Percentiles rank a stretch among this genome's conserved stretches.
These are phyloP conservation scores for Dryobates pubescens DNA, from an alignment of 2,797 vertebrate genomes.

Conservation along the genomic window DNA sequence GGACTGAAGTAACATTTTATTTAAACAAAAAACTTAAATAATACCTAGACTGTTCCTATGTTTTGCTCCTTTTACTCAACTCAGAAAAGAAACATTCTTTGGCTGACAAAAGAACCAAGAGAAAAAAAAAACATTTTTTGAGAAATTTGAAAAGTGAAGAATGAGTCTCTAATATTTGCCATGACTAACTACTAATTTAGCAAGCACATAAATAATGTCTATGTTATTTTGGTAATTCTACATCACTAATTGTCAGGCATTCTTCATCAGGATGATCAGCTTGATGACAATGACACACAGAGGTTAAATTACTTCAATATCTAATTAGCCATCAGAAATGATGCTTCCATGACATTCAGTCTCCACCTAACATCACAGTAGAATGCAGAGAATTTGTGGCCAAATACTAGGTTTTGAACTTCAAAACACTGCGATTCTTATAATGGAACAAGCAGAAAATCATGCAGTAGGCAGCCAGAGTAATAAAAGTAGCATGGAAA, in stretches of 20 bases:
- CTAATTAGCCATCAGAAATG: slow-evolving; percentile 44
- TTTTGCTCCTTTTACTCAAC: background rate
- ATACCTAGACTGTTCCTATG: background rate
- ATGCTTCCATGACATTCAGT: slow-evolving; percentile 51
- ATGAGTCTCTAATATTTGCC: background rate
- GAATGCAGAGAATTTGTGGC: slow-evolving; percentile 15
- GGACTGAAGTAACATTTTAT: background rate
- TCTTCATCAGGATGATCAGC: slow-evolving; percentile 60
- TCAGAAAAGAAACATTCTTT: background rate
- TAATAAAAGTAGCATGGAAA: background rate
- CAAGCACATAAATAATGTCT: slow-evolving; percentile 34
- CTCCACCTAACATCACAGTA: slow-evolving; percentile 32
- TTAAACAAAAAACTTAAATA: background rate
- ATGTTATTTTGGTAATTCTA: slow-evolving; percentile 56
- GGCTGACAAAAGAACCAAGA: background rate
- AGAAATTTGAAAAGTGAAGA: background rate
- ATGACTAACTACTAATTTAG: slow-evolving; percentile 31
- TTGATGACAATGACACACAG: slow-evolving; percentile 63
- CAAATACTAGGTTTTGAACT: slow-evolving; percentile 27
- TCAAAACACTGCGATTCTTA: background rate
- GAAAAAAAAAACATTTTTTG: background rate
- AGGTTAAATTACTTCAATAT: slow-evolving; percentile 57
- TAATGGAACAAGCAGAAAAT: slow-evolving; percentile 37
- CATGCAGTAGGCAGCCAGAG: background rate
- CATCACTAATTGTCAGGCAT: slow-evolving; percentile 47